Evolutionary conservation across 2,113 vertebrate genomes (phyloP).

Genomic region (Microtus montanus): DNA sequence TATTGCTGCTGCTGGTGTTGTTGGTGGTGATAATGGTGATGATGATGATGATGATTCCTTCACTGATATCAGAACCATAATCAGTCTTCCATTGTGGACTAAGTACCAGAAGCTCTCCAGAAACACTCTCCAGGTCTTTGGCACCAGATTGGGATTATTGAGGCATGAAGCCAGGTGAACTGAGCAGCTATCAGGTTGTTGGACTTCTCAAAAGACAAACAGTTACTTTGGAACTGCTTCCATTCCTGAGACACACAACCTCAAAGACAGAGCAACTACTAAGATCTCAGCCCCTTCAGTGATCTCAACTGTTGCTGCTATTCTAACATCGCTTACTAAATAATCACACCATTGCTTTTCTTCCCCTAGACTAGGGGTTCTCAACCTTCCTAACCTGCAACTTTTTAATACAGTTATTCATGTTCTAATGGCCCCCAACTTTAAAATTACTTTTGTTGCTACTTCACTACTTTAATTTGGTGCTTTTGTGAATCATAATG

Average conservation of each 20-base stretch:
- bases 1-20: too few relatives aligned
- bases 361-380: background rate
- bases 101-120: background rate
- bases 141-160: background rate
- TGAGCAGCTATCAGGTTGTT: background rate
- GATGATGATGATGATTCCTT: background rate
- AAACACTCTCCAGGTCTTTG: background rate
- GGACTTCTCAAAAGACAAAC: background rate
- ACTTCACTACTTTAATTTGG: background rate
- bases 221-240: background rate
- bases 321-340: background rate
- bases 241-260: background rate
- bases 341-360: background rate
- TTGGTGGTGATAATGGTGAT: too few relatives aligned
- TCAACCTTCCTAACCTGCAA: background rate
- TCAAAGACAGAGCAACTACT: background rate
- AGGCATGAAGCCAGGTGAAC: background rate
- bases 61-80: background rate
- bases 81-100: background rate
- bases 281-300: background rate
- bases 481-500: background rate
- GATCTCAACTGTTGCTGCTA: background rate
- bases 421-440: background rate
- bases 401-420: background rate
- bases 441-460: background rate